Conservation (phyloP, 2,888 invertebrate species). For the Catocala nupta region DNA sequence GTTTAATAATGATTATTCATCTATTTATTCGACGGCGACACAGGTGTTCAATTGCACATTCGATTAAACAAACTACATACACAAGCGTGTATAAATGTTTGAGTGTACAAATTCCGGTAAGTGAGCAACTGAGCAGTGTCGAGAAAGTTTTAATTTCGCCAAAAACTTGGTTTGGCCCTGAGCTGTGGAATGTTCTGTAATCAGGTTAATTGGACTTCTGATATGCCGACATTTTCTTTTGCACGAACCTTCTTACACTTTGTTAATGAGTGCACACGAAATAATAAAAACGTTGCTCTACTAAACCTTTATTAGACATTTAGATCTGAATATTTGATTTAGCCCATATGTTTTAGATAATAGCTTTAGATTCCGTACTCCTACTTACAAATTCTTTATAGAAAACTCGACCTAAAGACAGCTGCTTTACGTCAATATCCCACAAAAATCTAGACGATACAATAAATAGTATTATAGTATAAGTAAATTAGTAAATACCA, state of each 20-base stretch:
- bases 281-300: slow-evolving; percentile 2
- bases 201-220: slow-evolving; percentile 63
- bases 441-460: too few species aligned
- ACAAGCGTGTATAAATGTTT: slow-evolving; percentile 20
- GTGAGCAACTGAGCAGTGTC: neutral
- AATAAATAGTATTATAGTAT: too few species aligned
- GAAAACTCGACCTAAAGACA: too few species aligned
- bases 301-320: too few species aligned
- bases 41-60: slow-evolving; percentile 8
- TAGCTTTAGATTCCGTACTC: too few species aligned
- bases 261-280: slow-evolving; percentile 33
- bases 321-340: too few species aligned
- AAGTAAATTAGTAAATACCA: too few species aligned
- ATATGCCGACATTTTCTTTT: slow-evolving; percentile 49
- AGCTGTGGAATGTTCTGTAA: slow-evolving; percentile 53
- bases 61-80: neutral
- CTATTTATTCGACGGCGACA: too few species aligned
- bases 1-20: too few species aligned
- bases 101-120: slow-evolving; percentile 43
- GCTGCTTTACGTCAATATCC: too few species aligned
- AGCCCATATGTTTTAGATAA: too few species aligned
- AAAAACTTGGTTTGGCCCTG: slow-evolving; percentile 48
- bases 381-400: too few species aligned
- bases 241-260: slow-evolving; percentile 25
- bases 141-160: slow-evolving; percentile 63